Base-by-base conservation (phyloP, 1,140 invertebrate species). In the Chionoecetes opilio region DNA sequence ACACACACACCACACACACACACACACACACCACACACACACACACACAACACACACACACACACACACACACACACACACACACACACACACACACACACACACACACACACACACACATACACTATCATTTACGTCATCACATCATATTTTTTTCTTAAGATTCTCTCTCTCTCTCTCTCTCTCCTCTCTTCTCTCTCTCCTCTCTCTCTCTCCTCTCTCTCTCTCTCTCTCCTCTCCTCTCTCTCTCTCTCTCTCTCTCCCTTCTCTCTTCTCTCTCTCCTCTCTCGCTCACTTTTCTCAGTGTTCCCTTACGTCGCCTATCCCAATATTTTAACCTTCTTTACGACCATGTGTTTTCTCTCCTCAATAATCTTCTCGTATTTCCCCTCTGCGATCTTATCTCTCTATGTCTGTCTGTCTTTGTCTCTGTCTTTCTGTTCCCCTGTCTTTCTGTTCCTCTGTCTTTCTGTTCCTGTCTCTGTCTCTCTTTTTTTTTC, bases 41-140 rank as follows among this genome's bases (percentile, higher is more conserved):
- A 34, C 85, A 87, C 85, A 87, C 85, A 87, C 85, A n/a, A 87
- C 31, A 87, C 85, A 87, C 85, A 87, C 85, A 87, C 85, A 87
- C 85, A 87, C n/a, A 31, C 89, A 34, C 1, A 90, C 8, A 32
- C 31, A 3, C 8, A 26, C 41, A 91, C 31, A 91, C 31, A 91
- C 31, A 91, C 46, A 91, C 46, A 91, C 46, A 91, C 46, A 91
- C 46, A 91, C 46, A 91, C 85, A 87, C 85, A 85, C 85, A 34
- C 85, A 87, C 85, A 87, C 85, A 87, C 85, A 87, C 31, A 87
- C 85, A 87, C 85, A 87, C 85, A 87, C 85, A 87, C 85, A 87
- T 6, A 31, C 89, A 34, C 1, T n/a, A 29, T 37, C 34, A 17
- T 87, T 87, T 34, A 5, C 85, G 3, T 87, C 63, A 75, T 75